phyloP scores from a whole-genome alignment of 92 coral and sea anemone species.

The Ricordea florida region DNA sequence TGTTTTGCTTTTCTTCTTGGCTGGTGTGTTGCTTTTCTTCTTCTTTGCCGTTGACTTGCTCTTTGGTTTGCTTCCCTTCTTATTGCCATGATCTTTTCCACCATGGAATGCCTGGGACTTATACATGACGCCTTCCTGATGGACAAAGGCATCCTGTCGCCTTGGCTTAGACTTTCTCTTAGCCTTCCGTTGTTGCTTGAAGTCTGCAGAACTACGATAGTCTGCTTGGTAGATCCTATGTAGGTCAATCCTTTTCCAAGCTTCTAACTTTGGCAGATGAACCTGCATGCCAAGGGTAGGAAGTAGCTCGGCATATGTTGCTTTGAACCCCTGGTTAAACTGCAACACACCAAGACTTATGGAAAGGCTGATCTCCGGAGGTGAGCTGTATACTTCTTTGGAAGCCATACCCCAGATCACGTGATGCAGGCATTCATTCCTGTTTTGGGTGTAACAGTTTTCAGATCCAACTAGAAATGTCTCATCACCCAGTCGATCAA shows the following conservation, averaged over 20 bases:
- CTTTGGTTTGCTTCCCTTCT: background rate
- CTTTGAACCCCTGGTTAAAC: conserved; percentile 38
- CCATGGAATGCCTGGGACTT: too few relatives aligned
- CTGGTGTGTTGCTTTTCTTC: too few relatives aligned
- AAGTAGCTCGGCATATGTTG: conserved; percentile 13
- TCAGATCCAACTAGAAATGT: conserved; percentile 66
- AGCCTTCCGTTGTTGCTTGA: too few relatives aligned
- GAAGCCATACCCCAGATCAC: conserved; percentile 68
- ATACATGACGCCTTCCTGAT: too few relatives aligned
- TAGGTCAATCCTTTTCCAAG: conserved; percentile 26
- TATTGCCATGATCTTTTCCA: background rate
- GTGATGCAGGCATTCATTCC: conserved; percentile 59
- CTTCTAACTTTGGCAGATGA: background rate
- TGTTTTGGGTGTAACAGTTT: conserved; percentile 45
- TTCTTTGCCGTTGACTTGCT: too few relatives aligned
- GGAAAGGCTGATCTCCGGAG: conserved; percentile 45
- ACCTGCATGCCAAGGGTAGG: conserved; percentile 9
- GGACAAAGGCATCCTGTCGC: too few relatives aligned
- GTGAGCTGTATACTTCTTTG: conserved; percentile 51
- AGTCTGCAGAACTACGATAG: too few relatives aligned
- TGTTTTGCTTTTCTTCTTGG: too few relatives aligned
- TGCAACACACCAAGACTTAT: conserved; percentile 34
- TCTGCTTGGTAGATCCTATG: too few relatives aligned
- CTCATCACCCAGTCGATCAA: conserved; percentile 48
- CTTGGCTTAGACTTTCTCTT: too few relatives aligned